Evolutionary conservation across 35 echinoderm and acorn worm genomes (phyloP), one percentile per base, ranked within the genome.

Genomic region (Lytechinus variegatus): DNA sequence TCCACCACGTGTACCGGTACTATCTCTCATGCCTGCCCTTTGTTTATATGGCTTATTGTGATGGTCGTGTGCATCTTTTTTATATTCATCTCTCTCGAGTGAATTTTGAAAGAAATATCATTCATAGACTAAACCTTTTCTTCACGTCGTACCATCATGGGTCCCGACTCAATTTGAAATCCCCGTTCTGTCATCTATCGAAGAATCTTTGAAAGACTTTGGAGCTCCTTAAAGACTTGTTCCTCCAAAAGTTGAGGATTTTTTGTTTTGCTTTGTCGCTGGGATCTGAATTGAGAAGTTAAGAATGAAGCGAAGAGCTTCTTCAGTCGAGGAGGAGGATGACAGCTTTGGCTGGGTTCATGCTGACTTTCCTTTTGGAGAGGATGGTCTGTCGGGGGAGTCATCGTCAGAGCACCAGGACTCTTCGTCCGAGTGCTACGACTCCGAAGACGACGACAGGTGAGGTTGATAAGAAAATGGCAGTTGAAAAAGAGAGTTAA

Each of bases 271-370:
- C 24, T 79, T 79, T 79, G 56, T 79, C 66, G 21, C 33, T 44
- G 33, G 6, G 66, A 16, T 79, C n/a, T n/a, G 19, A 79, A 4
- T 24, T 16, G 16, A 19, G 66, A 58, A 27, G 11, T 19, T 54
- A 3, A 90, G 16, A 12, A 90, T 90, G 88, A 90, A 90, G 88
- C 88, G 88, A 13, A 44, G 52, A 21, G 88, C 88, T 90, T 90
- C 88, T 6, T 90, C 88, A 5, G 16, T 90, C 24, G 88, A 90
- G 11, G 88, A 90, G 3, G 88, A 90, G 27, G 88, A 90, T 5
- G 88, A 90, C 33, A 44, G 33, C 52, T 44, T 14, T 90, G 9
- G 52, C 9, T 90, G 28, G 29, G 9, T 8, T 44, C 6, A 14
- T 90, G n/a, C 10, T 54, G 8, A 90, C 52, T 54, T 54, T 54